Evolutionary conservation across 2,797 vertebrate genomes (phyloP).

Genomic region (Enteromius thamalakanensis): DNA sequence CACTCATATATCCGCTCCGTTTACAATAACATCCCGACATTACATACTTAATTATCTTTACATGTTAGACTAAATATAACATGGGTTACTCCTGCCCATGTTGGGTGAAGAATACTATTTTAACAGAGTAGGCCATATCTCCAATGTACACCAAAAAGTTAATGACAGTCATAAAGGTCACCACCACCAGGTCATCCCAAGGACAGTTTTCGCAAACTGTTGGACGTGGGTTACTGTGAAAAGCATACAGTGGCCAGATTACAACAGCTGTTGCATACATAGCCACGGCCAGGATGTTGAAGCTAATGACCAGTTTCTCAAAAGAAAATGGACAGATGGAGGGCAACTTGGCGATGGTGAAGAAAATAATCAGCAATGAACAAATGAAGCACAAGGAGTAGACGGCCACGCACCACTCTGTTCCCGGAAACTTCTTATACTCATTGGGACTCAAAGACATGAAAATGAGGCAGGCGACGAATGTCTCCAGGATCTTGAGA

Average conservation of each 20-base stretch:
- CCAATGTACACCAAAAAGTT: constrained; percentile 82
- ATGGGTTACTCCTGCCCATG: not conserved
- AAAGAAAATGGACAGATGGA: constrained; percentile 71
- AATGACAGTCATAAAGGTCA: constrained; percentile 82
- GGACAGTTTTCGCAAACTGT: rapidly evolving
- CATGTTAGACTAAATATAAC: not conserved
- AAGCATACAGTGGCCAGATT: constrained; percentile 85
- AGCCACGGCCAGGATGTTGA: constrained; percentile 76
- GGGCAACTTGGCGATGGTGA: constrained; percentile 75
- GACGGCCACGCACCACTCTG: constrained; percentile 85
- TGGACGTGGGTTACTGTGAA: constrained; percentile 55
- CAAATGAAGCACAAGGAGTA: constrained; percentile 87
- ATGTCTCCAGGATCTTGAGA: constrained; percentile 87
- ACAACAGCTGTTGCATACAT: constrained; percentile 81
- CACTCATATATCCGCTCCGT: not conserved
- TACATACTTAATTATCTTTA: not conserved
- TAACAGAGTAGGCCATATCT: constrained; percentile 80
- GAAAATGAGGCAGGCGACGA: constrained; percentile 86
- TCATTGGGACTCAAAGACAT: constrained; percentile 67
- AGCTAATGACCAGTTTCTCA: constrained; percentile 76
- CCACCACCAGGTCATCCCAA: constrained; percentile 77
- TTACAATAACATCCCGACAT: not conserved
- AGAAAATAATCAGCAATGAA: constrained; percentile 79
- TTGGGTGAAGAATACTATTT: constrained; percentile 73
- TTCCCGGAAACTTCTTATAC: rapidly evolving